Evolutionary conservation across 2,113 vertebrate species (phyloP).

Genomic region (Accipiter virgatus): DNA sequence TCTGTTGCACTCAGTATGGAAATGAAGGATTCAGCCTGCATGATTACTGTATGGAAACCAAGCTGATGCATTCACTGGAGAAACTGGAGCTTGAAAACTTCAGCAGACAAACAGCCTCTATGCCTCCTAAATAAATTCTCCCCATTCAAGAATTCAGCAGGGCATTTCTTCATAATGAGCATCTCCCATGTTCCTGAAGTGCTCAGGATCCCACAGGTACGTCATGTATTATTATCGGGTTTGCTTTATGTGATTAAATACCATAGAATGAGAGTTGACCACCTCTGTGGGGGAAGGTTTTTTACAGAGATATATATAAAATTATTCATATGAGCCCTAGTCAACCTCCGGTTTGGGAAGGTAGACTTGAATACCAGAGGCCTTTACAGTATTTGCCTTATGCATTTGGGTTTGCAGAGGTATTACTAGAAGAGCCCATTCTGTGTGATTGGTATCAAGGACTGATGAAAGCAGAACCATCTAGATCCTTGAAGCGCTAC

Average conservation of each 20-base stretch:
- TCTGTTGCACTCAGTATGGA: not conserved
- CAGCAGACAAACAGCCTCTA: not conserved
- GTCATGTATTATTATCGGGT: not conserved
- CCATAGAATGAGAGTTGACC: not conserved
- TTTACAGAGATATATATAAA: not conserved
- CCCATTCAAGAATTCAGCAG: not conserved
- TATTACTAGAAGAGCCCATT: not conserved
- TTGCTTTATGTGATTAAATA: not conserved
- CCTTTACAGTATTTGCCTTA: not conserved
- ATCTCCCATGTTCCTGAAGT: not conserved
- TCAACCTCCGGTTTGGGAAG: not conserved
- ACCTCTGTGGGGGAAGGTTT: not conserved
- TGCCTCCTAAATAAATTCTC: not conserved
- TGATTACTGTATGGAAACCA: not conserved
- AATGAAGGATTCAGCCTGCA: not conserved
- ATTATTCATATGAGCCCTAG: not conserved
- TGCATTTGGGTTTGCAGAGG: not conserved
- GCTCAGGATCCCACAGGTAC: constrained; percentile 8
- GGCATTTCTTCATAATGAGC: not conserved
- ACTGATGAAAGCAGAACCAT: not conserved
- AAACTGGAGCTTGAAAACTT: constrained; percentile 16
- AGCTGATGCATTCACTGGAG: not conserved
- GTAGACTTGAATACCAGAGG: not conserved
- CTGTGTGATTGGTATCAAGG: not conserved
- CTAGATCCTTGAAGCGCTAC: not conserved